Evolutionary conservation across 1,140 invertebrate species (phyloP).

Genomic region (Drosophila setifemur): DNA sequence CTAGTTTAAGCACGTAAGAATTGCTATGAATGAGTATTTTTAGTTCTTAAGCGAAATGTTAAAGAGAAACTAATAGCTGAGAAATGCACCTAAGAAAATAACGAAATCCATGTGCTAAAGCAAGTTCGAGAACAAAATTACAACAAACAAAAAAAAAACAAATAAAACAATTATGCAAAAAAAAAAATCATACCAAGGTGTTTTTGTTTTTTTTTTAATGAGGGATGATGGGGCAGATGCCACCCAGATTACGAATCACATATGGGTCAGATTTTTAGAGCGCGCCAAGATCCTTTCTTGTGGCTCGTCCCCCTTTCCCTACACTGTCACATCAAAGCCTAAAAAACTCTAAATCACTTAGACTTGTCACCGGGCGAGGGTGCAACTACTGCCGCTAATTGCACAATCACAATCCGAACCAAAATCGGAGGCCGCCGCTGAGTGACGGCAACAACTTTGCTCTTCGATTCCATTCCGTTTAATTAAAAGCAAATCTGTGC

Average conservation of each 20-base stretch:
- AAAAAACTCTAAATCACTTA: constrained; percentile 56
- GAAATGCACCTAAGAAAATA: constrained; percentile 35
- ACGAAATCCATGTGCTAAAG: constrained; percentile 63
- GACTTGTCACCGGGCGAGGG: constrained; percentile 51
- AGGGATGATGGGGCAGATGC: background rate
- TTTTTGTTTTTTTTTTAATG: background rate
- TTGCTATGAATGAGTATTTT: constrained; percentile 68
- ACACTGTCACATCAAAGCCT: constrained; percentile 52
- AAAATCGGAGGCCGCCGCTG: constrained; percentile 24
- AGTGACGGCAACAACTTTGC: constrained; percentile 59
- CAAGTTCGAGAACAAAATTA: constrained; percentile 25
- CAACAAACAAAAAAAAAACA: constrained; percentile 17
- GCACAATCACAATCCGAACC: constrained; percentile 67
- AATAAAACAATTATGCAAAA: constrained; percentile 29
- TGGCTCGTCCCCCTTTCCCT: background rate
- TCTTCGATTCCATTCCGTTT: constrained; percentile 64
- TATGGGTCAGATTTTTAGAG: background rate
- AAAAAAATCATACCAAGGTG: constrained; percentile 8
- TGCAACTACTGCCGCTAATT: constrained; percentile 51
- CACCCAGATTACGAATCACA: background rate
- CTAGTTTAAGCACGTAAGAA: constrained; percentile 45
- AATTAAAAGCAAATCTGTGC: constrained; percentile 67
- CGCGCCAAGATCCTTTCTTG: background rate
- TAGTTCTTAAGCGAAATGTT: constrained; percentile 59
- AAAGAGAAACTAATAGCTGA: constrained; percentile 31